phyloP scores from a whole-genome alignment of 2,888 invertebrate genomes.

The Agonum fuliginosum region DNA sequence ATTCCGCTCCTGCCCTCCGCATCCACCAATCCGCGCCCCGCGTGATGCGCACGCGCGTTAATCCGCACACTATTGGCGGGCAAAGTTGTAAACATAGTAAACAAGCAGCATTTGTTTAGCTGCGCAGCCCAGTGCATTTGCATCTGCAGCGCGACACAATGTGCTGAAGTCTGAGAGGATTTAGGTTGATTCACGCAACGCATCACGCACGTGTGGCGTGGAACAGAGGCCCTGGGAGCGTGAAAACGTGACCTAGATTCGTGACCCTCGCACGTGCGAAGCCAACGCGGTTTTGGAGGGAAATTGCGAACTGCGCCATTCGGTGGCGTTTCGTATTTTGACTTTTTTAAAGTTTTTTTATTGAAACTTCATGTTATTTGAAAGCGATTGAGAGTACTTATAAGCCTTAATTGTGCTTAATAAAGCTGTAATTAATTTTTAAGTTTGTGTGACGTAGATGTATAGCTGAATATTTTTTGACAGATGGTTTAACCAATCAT shows the following conservation, averaged over 20 bases:
- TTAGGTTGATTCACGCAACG: background rate
- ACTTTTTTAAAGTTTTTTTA: too few species aligned
- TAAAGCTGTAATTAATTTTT: too few species aligned
- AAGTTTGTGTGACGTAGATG: too few species aligned
- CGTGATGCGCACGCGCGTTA: background rate
- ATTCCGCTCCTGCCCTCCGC: background rate
- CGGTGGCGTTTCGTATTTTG: background rate
- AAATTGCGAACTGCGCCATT: background rate
- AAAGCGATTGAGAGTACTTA: too few species aligned
- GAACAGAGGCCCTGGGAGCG: background rate
- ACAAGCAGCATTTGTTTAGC: background rate
- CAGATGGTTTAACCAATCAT: too few species aligned
- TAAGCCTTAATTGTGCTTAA: too few species aligned
- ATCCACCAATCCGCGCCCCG: background rate
- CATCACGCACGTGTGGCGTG: background rate
- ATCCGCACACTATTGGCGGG: background rate
- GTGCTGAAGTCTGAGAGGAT: background rate
- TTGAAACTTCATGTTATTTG: too few species aligned
- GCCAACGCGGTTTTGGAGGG: background rate
- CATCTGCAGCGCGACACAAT: background rate
- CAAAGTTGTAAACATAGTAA: conserved; percentile 5
- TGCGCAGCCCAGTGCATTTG: background rate
- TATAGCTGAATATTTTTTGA: too few species aligned
- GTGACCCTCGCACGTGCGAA: conserved; percentile 20
- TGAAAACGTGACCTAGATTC: background rate